phyloP scores from a whole-genome alignment of 1,140 invertebrate genomes.

The Holcopasites calliopsidis region DNA sequence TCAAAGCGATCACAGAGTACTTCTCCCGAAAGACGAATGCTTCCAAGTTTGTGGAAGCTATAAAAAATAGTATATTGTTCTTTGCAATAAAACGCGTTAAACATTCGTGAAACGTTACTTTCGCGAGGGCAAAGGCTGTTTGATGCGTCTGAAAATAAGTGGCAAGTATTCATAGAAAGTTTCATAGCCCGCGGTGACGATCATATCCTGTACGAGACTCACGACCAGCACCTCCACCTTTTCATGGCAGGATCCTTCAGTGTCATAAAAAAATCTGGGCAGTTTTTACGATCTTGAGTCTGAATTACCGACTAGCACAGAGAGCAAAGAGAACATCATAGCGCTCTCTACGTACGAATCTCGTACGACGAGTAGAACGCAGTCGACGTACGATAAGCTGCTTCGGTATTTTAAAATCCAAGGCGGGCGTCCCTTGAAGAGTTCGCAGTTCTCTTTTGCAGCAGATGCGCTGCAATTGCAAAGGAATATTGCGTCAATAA shows the following conservation, averaged over 20 bases:
- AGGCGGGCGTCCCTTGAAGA: no score
- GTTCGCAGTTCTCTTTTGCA: no score
- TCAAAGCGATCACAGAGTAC: not conserved
- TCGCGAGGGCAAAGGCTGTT: not conserved
- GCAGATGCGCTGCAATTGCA: no score
- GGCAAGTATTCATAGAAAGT: constrained; percentile 3
- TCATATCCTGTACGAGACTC: not conserved
- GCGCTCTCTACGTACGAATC: constrained; percentile 22
- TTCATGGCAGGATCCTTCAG: not conserved
- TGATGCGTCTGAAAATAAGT: constrained; percentile 16
- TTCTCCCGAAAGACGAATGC: no score
- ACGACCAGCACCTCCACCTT: not conserved
- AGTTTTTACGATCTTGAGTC: constrained; percentile 6
- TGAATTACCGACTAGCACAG: constrained; percentile 32
- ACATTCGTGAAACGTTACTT: not conserved
- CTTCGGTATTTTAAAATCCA: no score
- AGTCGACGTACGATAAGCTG: no score
- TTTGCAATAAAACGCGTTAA: not conserved
- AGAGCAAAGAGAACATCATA: not conserved
- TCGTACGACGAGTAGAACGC: not conserved
- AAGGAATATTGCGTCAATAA: no score
- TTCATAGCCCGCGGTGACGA: constrained; percentile 18
- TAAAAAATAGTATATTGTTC: not conserved
- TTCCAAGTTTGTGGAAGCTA: not conserved
- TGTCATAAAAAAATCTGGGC: not conserved